Base-by-base conservation (phyloP, 2,888 invertebrate genomes). In the Apotomis betuletana region DNA sequence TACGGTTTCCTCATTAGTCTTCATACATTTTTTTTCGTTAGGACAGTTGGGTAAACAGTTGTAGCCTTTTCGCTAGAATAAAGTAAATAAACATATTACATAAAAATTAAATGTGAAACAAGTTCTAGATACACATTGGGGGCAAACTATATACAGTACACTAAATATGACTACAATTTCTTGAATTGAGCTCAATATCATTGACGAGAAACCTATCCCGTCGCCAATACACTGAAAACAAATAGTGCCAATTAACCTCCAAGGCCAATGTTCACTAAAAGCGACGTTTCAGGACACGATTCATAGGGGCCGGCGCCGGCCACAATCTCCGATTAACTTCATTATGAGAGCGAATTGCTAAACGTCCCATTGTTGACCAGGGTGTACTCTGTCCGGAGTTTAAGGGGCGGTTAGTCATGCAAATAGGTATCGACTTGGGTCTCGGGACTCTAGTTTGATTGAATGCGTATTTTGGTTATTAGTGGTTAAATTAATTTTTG, bases 321-420 rank as follows among this genome's bases (percentile, higher is more conserved):
- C 86, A 85, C 90, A 92, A 92, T 91, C 91, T 88, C 87, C 81
- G 87, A 84, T 89, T 90, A 92, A 91, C 91, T 92, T 90, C 90
- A 89, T 92, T 92, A 92, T 84, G 85, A 84, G 84, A 84, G 86
- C 85, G 90, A 90, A 91, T 91, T 87, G 90, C 90, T 90, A 89
- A 92, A 89, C 89, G 90, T 84, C 82, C 85, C 80, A 90, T 91
- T 91, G 90, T 90, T 89, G 90, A 87, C 88, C 87, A 86, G 85
- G 84, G 78, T 62, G 67, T 74, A 67, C 77, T 77, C 77, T 77
- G 80, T 80, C 81, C 79, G 79, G 81, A 82, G 81, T 84, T 84
- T 82, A 77, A 83, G 85, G 84, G 85, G 81, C 60, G 86, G 87
- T 89, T 90, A 90, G 85, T 86, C 89, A 90, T 89, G 90, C 90